A percentile compares a stretch with the other conserved stretches of the same genome.
Conservation (phyloP, 2,113 vertebrate genomes). For the Macheiramphus alcinus region DNA sequence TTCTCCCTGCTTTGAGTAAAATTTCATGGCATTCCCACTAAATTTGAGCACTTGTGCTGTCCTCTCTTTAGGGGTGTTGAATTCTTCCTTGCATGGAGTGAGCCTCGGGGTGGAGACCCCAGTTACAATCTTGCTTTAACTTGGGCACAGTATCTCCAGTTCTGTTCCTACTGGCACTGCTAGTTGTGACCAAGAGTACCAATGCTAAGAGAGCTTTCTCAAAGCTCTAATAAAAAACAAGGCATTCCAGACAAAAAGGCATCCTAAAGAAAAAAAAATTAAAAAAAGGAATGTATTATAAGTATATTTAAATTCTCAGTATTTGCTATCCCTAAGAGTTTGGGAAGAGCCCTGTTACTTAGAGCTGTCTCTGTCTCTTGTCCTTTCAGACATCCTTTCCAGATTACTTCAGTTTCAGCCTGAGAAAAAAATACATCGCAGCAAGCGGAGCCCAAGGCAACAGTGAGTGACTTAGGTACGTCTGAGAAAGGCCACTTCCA, state of each 20-base stretch:
- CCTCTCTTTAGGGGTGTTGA: background rate
- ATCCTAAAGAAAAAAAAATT: no score
- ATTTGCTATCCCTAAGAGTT: background rate
- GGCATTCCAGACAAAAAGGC: background rate
- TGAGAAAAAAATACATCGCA: background rate
- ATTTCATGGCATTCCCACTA: background rate
- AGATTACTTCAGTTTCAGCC: background rate
- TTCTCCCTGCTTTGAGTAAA: background rate
- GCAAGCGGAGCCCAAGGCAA: background rate
- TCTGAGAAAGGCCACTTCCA: background rate
- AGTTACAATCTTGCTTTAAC: background rate
- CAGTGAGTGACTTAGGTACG: background rate
- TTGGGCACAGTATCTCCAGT: background rate
- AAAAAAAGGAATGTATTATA: background rate
- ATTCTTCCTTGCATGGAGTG: background rate
- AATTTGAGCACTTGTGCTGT: background rate
- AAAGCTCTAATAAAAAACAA: background rate
- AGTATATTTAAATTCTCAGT: background rate
- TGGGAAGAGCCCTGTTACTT: background rate
- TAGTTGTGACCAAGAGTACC: background rate
- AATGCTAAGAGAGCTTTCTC: background rate
- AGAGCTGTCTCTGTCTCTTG: background rate
- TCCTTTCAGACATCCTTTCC: background rate
- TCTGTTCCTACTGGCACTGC: background rate
- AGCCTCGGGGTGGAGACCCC: background rate